These are phyloP conservation scores for Eulacestoma nigropectus DNA, from an alignment of 2,113 vertebrate species.

Conservation along the genomic window DNA sequence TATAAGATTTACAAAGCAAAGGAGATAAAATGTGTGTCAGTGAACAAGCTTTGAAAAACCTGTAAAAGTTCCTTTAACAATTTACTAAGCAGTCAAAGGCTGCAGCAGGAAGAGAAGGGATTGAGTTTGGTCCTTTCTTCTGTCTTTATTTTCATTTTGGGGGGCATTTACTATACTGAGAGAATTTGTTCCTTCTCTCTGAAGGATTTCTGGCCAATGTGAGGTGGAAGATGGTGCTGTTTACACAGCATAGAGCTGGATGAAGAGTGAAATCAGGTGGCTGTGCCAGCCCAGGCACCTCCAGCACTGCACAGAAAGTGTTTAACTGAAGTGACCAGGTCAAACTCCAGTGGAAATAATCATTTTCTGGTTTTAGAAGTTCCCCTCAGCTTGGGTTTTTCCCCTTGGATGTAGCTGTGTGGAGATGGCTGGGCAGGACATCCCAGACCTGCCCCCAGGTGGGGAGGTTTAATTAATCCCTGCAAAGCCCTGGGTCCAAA, in stretches of 20 bases:
- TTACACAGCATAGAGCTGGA: background rate
- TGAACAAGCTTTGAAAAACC: background rate
- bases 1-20: background rate
- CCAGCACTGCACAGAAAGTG: background rate
- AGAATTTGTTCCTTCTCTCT: background rate
- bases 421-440: background rate
- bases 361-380: background rate
- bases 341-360: background rate
- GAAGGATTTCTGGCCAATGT: background rate
- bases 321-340: background rate
- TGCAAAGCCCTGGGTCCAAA: background rate
- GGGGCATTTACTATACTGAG: background rate
- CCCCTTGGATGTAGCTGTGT: background rate
- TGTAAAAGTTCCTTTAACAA: background rate
- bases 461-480: background rate
- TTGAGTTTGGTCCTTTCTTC: background rate
- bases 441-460: background rate
- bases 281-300: background rate
- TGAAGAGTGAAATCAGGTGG: background rate
- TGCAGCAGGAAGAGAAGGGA: background rate
- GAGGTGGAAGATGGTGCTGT: background rate
- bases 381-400: background rate
- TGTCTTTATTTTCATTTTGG: background rate
- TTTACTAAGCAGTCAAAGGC: accelerated
- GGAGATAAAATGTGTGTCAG: background rate